Evolutionary conservation across 1,140 invertebrate genomes (phyloP).

Genomic region (Agraylea sexmaculata): DNA sequence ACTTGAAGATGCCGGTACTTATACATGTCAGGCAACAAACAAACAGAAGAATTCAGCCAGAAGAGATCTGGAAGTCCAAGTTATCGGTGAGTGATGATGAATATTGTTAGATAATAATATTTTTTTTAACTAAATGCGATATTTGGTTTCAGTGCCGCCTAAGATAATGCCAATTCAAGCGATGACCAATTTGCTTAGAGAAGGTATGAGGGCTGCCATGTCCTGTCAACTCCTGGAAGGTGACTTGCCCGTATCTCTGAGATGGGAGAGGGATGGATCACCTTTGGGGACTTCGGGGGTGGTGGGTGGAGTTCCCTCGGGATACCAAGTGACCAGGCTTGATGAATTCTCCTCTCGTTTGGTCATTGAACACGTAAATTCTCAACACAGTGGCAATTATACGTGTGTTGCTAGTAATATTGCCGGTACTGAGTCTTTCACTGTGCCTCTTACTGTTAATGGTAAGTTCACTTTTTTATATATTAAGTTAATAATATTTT

Average conservation of each 20-base stretch:
- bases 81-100: conserved; percentile 51
- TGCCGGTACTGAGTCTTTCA: conserved; percentile 62
- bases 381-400: conserved; percentile 77
- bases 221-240: conserved; percentile 90
- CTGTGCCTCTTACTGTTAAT: conserved; percentile 68
- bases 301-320: conserved; percentile 23
- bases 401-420: conserved; percentile 79
- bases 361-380: conserved; percentile 75
- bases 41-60: conserved; percentile 67
- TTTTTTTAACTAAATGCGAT: conserved; percentile 4
- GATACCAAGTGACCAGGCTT: conserved; percentile 42
- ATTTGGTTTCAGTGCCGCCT: conserved; percentile 57
- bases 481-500: too few species aligned
- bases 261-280: conserved; percentile 72
- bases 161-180: conserved; percentile 80
- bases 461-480: conserved; percentile 47
- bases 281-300: conserved; percentile 40
- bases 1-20: conserved; percentile 65
- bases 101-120: not conserved
- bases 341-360: conserved; percentile 83
- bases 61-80: conserved; percentile 72
- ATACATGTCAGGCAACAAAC: conserved; percentile 81
- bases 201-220: conserved; percentile 85
- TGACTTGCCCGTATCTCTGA: conserved; percentile 82
- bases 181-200: conserved; percentile 64